Evolutionary conservation across 2,113 vertebrate genomes (phyloP).

Genomic region (Serinus canaria): DNA sequence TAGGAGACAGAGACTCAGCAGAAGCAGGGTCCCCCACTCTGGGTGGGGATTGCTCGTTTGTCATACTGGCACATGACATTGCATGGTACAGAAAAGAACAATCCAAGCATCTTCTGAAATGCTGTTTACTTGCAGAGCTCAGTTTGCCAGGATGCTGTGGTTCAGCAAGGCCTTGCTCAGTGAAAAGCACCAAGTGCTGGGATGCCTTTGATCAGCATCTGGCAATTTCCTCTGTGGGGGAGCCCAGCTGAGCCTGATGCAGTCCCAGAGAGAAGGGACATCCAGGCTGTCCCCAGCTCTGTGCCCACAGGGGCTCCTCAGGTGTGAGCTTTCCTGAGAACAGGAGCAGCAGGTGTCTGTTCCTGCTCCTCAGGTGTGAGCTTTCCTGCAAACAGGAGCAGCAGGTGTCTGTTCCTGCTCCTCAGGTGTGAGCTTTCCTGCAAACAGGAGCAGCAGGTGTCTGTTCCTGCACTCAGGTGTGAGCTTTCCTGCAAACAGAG

Average conservation of each 20-base stretch:
- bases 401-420: neutral
- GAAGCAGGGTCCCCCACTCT: neutral
- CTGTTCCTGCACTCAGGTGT: neutral
- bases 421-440: neutral
- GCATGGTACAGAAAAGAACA: accelerated
- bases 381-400: neutral
- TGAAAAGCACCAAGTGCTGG: neutral
- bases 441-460: neutral
- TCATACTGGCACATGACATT: neutral
- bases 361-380: no score
- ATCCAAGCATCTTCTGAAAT: neutral
- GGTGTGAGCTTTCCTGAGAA: neutral
- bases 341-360: neutral
- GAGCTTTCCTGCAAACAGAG: no score
- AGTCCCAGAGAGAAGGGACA: neutral
- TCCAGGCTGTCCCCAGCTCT: neutral
- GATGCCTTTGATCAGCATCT: neutral
- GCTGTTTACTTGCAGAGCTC: neutral
- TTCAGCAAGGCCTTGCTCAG: neutral
- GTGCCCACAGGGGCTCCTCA: neutral
- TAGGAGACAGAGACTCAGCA: neutral
- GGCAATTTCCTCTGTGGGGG: neutral
- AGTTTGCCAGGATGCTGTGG: neutral
- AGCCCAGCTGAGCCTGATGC: neutral
- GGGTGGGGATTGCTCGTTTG: neutral